phyloP scores from a whole-genome alignment of 2,888 invertebrate species.

The Eurytoma californica region DNA sequence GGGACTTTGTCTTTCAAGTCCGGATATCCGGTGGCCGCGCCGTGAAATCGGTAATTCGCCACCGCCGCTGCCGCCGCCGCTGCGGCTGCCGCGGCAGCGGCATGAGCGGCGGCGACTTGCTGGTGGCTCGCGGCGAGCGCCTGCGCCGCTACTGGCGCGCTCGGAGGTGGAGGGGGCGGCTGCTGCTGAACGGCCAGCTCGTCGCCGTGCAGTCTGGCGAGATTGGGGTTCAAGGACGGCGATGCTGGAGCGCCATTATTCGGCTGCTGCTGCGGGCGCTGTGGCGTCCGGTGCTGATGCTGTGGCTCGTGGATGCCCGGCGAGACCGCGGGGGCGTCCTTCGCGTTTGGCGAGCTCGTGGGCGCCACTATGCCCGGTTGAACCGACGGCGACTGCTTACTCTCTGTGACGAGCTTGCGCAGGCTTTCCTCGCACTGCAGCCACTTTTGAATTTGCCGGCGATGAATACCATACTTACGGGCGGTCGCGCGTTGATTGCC shows the following conservation, averaged over 20 bases:
- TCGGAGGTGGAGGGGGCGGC: slow-evolving; percentile 63
- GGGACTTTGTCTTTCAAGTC: slow-evolving; percentile 50
- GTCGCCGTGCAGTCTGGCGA: slow-evolving; percentile 76
- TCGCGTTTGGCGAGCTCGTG: slow-evolving; percentile 49
- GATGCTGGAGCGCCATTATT: slow-evolving; percentile 63
- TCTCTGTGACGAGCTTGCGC: slow-evolving; percentile 81
- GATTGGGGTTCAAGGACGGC: slow-evolving; percentile 75
- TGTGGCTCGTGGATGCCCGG: background rate
- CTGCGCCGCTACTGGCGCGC: slow-evolving; percentile 44
- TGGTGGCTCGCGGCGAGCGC: slow-evolving; percentile 41
- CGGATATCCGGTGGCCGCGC: slow-evolving; percentile 49
- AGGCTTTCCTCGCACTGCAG: slow-evolving; percentile 89
- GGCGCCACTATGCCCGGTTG: slow-evolving; percentile 60
- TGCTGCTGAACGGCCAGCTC: slow-evolving; percentile 66
- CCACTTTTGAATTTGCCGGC: slow-evolving; percentile 95
- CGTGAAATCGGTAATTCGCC: too few relatives aligned
- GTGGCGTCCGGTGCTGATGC: slow-evolving; percentile 57
- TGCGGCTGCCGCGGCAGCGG: slow-evolving; percentile 55
- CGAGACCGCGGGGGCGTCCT: slow-evolving; percentile 33
- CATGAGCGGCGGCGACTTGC: slow-evolving; percentile 40
- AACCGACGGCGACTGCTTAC: slow-evolving; percentile 56
- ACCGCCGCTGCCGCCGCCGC: slow-evolving; percentile 65
- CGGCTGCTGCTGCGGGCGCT: slow-evolving; percentile 34
- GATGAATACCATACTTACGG: slow-evolving; percentile 91
- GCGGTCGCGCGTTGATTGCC: slow-evolving; percentile 93